Evolutionary conservation across 2,113 vertebrate species (phyloP).

Genomic region (Plotosus lineatus): DNA sequence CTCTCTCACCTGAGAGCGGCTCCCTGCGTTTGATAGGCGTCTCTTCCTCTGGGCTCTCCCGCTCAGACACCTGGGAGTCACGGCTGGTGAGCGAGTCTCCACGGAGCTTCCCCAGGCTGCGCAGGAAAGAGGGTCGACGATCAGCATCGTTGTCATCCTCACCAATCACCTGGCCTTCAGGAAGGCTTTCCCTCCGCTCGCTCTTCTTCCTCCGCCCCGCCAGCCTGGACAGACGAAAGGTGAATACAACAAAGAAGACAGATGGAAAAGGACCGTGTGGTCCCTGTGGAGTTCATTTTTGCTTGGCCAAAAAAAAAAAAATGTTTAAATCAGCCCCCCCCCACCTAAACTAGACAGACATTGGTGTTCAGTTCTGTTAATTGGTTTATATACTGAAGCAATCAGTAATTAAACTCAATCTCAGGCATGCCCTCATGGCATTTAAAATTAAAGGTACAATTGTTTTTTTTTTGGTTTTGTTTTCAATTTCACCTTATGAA

Average conservation of each 20-base stretch:
- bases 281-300: too few relatives aligned
- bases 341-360: background rate
- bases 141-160: slow-evolving; percentile 64
- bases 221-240: slow-evolving; percentile 58
- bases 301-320: too few relatives aligned
- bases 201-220: slow-evolving; percentile 71
- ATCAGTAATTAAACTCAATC: background rate
- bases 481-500: background rate
- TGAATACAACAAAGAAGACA: too few relatives aligned
- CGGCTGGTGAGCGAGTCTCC: slow-evolving; percentile 79
- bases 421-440: background rate
- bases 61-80: slow-evolving; percentile 67
- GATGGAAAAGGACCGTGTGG: too few relatives aligned
- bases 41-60: slow-evolving; percentile 69
- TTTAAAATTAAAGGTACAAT: background rate
- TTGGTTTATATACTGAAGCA: background rate
- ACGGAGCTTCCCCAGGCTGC: slow-evolving; percentile 75
- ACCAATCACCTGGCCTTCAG: slow-evolving; percentile 61
- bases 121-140: slow-evolving; percentile 78
- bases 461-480: background rate
- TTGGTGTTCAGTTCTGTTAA: background rate
- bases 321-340: background rate
- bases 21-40: slow-evolving; percentile 73
- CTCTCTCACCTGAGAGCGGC: slow-evolving; percentile 84
- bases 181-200: slow-evolving; percentile 69